A percentile compares a stretch with the other conserved stretches of the same genome.
These are phyloP conservation scores for Ochropleura leucogaster DNA, from an alignment of 2,888 invertebrate species.

Conservation along the genomic window DNA sequence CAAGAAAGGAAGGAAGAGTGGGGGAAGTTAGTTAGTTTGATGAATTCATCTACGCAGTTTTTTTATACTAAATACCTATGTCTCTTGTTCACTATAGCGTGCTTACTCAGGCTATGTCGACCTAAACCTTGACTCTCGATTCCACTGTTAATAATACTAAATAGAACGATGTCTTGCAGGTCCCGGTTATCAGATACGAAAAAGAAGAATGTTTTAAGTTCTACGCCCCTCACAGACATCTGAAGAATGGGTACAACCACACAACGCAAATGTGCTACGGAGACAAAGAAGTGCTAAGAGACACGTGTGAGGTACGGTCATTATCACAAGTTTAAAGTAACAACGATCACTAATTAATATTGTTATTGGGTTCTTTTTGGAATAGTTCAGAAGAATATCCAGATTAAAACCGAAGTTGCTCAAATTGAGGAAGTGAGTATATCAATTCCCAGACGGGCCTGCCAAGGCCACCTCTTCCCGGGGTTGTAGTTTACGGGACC, in stretches of 20 bases:
- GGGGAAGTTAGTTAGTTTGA: no score
- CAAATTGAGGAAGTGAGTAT: background rate
- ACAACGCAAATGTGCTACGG: constrained; percentile 53
- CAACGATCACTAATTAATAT: no score
- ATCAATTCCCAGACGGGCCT: no score
- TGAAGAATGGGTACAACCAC: constrained; percentile 35
- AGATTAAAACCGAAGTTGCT: background rate
- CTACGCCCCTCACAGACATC: constrained; percentile 23
- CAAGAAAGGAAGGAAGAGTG: no score
- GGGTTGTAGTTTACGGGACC: no score
- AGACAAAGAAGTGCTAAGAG: constrained; percentile 31
- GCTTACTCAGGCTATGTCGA: background rate
- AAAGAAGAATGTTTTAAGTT: constrained; percentile 25
- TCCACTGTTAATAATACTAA: background rate
- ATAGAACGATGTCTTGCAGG: constrained; percentile 1
- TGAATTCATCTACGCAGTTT: no score
- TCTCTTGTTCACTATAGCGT: background rate
- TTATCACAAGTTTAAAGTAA: background rate
- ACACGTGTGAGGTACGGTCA: constrained; percentile 34
- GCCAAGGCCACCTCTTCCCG: no score
- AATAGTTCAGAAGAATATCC: background rate
- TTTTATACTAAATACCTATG: background rate
- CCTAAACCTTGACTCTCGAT: background rate
- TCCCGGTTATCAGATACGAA: constrained; percentile 17
- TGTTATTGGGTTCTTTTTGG: background rate